Evolutionary conservation across 2,888 invertebrate species (phyloP), one percentile per base, ranked within the genome.

Genomic region (Dasypogon diadema): DNA sequence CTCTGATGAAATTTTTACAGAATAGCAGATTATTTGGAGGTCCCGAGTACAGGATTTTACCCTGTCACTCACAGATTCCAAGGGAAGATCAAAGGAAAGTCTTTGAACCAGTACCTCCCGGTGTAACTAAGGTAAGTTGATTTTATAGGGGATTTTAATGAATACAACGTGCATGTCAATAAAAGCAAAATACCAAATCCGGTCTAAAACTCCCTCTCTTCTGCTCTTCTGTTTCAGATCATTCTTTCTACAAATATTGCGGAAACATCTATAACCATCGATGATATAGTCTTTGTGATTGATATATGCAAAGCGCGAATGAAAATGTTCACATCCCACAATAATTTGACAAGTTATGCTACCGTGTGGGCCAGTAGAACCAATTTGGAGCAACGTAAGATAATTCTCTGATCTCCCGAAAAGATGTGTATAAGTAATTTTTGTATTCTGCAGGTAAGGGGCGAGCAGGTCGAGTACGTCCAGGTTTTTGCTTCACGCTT

Each of bases 171-270:
- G n/a, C n/a, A n/a, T n/a, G n/a, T n/a, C n/a, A n/a, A n/a, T n/a
- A n/a, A n/a, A n/a, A n/a, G n/a, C n/a, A n/a, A n/a, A n/a, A n/a
- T n/a, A n/a, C n/a, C n/a, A n/a, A n/a, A n/a, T n/a, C n/a, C n/a
- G n/a, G n/a, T n/a, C n/a, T n/a, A n/a, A n/a, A n/a, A n/a, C n/a
- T n/a, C n/a, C n/a, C n/a, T n/a, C n/a, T n/a, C n/a, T n/a, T n/a
- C n/a, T n/a, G n/a, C n/a, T n/a, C n/a, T n/a, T n/a, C n/a, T n/a
- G n/a, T 83, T 86, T 0, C 85, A 93, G 93, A 93, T 99, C 74
- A 99, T 99, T 81, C 87, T 99, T 14, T 93, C 98, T 0, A 99
- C 99, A 2, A 99, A 99, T 85, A 98, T 99, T 82, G 99, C 99
- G 0, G 99, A 99, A 87, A 97, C 98, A 0, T 97, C 97, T 4